Conservation (phyloP, 2,113 vertebrate species). For the Tauraco erythrolophus region DNA sequence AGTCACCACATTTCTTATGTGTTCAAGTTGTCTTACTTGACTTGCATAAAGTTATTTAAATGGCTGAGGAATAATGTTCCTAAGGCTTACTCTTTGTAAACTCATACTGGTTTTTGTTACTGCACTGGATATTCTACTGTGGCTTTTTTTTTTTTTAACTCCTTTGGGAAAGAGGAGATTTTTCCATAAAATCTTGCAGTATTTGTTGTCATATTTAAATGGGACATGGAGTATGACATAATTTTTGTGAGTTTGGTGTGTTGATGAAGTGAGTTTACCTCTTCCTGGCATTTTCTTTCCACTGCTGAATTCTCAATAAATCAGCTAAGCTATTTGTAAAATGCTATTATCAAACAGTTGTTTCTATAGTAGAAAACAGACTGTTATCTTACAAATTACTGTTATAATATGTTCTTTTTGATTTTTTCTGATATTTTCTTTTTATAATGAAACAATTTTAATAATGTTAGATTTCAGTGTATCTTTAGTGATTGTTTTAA, state of each 20-base stretch:
- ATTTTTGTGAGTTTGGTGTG: background rate
- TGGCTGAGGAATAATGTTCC: background rate
- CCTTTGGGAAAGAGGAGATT: fast-evolving
- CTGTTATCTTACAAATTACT: background rate
- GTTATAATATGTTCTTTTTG: background rate
- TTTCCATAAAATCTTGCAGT: background rate
- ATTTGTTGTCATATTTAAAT: background rate
- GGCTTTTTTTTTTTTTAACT: background rate
- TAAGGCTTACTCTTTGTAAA: background rate
- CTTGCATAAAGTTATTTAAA: background rate
- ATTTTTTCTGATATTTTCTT: background rate
- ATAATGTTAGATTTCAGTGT: background rate
- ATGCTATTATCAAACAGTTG: background rate
- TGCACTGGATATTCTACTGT: background rate
- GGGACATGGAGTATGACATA: fast-evolving
- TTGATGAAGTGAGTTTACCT: background rate
- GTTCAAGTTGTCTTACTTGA: background rate
- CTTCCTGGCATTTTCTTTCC: background rate
- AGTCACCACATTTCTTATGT: background rate
- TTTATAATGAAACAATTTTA: background rate
- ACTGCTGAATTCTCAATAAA: background rate
- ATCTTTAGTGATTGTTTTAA: background rate
- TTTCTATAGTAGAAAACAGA: background rate
- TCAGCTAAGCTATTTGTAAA: background rate
- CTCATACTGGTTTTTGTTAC: background rate